Conservation (phyloP, 2,113 vertebrate species). For the Pangasianodon hypophthalmus region DNA sequence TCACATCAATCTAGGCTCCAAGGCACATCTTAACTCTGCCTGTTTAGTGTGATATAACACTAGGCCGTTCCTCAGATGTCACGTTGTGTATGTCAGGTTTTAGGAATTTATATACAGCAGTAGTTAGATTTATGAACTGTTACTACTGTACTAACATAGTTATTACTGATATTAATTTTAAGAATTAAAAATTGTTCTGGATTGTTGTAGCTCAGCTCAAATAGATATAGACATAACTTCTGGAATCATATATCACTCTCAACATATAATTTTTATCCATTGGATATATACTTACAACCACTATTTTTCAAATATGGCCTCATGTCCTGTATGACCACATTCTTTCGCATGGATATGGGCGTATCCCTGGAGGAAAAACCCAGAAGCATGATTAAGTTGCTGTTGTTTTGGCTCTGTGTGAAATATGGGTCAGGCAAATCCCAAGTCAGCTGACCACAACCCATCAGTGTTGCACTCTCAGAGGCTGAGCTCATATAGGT, state of each 20-base stretch:
- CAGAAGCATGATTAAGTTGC: slow-evolving; percentile 52
- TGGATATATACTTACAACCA: neutral
- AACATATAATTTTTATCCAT: neutral
- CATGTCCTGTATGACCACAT: slow-evolving; percentile 32
- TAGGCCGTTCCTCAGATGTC: slow-evolving; percentile 3
- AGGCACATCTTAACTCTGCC: slow-evolving; percentile 1
- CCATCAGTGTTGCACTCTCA: neutral
- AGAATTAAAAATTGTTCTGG: neutral
- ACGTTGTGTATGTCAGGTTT: neutral
- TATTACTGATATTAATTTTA: neutral
- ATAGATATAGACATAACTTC: neutral
- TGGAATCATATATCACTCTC: neutral
- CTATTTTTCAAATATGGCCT: slow-evolving; percentile 7
- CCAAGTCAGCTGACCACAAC: slow-evolving; percentile 52
- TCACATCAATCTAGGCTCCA: slow-evolving; percentile 16
- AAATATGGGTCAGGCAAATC: slow-evolving; percentile 60
- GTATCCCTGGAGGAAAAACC: slow-evolving; percentile 48
- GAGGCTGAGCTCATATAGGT: slow-evolving; percentile 7
- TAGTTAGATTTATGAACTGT: neutral
- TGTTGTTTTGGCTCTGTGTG: slow-evolving; percentile 19
- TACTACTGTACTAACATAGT: neutral
- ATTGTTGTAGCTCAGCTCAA: neutral
- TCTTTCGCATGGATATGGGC: slow-evolving; percentile 50
- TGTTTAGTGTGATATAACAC: slow-evolving; percentile 20
- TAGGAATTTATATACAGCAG: neutral